Evolutionary conservation across 2,888 invertebrate species (phyloP), one percentile per base, ranked within the genome.

Genomic region (Eilema griseolum): DNA sequence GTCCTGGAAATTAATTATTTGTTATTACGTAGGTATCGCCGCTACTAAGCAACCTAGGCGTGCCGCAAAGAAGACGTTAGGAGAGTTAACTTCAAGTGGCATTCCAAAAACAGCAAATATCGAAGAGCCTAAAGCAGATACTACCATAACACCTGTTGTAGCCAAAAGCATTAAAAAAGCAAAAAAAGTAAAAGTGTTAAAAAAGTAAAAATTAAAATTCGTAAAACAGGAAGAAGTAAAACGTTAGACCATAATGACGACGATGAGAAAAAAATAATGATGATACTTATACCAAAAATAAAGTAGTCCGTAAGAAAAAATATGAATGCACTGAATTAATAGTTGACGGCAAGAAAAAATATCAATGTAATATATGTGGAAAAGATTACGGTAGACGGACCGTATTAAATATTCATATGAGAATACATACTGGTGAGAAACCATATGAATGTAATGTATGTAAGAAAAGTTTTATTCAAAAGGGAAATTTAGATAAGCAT

Each of bases 401-500:
- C 20, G 52, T 52, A 8, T n/a, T 52, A 52, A 52, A 52, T 52
- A 52, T 52, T n/a, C 63, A 63, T 24, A 37, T 23, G 24, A 46
- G 14, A 14, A 37, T 63, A 23, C 37, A 41, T 24, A 63, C 41
- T 46, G 63, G 63, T 8, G 37, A 61, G 33, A 61, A 61, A 61
- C 61, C 31, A 33, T 61, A 61, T 26, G 12, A 59, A 26, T 59
- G 59, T 28, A 12, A 61, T 23, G 31, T 37, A 61, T 33, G 61
- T 61, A 61, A 37, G 33, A 61, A 61, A 61, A 33, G 14, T 59
- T 59, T 59, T 59, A 61, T 14, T 33, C 16, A 31, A 31, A 61
- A 65, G n/a, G 31, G 56, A 16, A 28, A 52, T 65, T 65, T 65
- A 4, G 28, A 65, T n/a, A 46, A 63, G 24, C 65, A 56, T 56